Base-by-base conservation (phyloP, 2,113 vertebrate genomes). In the Pipa parva region DNA sequence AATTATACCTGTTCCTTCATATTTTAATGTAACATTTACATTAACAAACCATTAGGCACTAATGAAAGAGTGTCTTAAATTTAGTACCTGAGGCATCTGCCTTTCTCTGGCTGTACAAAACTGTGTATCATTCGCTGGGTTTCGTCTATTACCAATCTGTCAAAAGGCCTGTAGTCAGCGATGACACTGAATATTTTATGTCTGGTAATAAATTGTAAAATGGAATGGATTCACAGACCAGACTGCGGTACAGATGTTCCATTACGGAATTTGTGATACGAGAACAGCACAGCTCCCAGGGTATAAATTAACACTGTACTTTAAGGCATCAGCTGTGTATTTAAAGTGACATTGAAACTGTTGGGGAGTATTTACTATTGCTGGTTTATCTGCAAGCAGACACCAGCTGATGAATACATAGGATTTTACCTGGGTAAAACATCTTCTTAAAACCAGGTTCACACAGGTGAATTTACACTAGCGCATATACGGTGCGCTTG, bases 231-330 rank as follows among this genome's bases (percentile, higher is more conserved):
- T n/a, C 39, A 27, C 20, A 28, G 25, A 46, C 13, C 59, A 61
- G 39, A 61, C 29, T 61, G 58, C n/a, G 26, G 46, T 48, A 21
- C 59, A 61, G 59, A 45, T 61, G 59, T 61, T 48, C 37, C 59
- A 61, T 61, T 42, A 28, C 33, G 28, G n/a, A 25, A 42, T 15
- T 42, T 29, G 59, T 28, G 33, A 61, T 20, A 29, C 8, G 39
- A 61, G 18, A 36, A 61, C 59, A 3, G 9, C 11, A 36, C 55
- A 58, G 29, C 55, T 58, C 27, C 29, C 29, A 58, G 18, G 29
- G 29, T 33, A 56, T 29, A 31, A 31, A 58, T 58, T 58, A 22
- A 36, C 20, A 29, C 17, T 29, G 15, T n/a, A 29, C 15, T n/a
- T 29, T 55, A 55, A 36, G 29, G 28, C 55, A 22, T 58, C 18